Base-by-base conservation (phyloP, 2,113 vertebrate genomes). In the Nyctibius bracteatus region DNA sequence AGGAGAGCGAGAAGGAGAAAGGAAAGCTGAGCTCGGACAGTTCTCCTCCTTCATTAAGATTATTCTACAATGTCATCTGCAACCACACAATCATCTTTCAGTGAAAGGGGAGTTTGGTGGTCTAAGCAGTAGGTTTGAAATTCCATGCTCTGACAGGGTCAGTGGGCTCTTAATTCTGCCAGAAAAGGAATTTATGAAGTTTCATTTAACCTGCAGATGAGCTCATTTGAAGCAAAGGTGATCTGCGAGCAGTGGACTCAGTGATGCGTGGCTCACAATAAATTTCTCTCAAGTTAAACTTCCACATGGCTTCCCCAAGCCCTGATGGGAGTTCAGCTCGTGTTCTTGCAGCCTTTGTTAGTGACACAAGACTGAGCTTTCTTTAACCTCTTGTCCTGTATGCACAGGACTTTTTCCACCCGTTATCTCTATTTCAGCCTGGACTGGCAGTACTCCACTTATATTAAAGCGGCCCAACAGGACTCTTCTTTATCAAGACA, bases 41-140 rank as follows among this genome's bases (percentile, higher is more conserved):
- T 63, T 86, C 33, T 73, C 84, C 58, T 94, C 88, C 72, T 88
- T 88, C 86, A 90, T 92, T 86, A 81, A 70, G 41, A 31, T 86
- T 67, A 13, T 49, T 88, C 68, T 84, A 74, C 57, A 95, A 30
- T 65, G 59, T 88, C 90, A 96, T 61, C 61, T 79, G 80, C 41
- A 92, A 72, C 66, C 55, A 55, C 28, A 57, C 39, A 74, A 43
- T 59, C 55, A 47, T 70, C 37, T 81, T 86, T 63, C 63, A 92
- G 35, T 33, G n/a, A 44, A 52, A 88, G 30, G 4, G 16, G 7
- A 63, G 13, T 61, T 57, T 44, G 44, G 59, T 63, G 33, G 47
- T 66, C 67, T 65, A 81, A 86, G 74, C 22, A 83, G 43, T 27
- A 81, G 35, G 43, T 81, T 83, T 86, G 82, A 93, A 94, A 88